These are phyloP conservation scores for Celastrina argiolus DNA, from an alignment of 2,888 invertebrate species.

Conservation along the genomic window DNA sequence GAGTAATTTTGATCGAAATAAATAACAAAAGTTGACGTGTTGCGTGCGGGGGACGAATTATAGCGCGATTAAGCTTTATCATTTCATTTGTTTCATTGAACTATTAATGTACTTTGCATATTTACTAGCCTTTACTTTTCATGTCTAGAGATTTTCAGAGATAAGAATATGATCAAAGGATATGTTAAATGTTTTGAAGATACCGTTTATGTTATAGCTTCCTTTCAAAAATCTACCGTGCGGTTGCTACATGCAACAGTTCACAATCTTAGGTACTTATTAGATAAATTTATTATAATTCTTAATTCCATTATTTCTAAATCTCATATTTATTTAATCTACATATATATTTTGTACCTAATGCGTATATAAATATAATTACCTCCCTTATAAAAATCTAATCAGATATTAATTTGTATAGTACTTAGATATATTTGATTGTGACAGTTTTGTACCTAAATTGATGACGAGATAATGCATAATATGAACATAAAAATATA, in stretches of 20 bases:
- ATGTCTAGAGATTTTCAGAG: neutral
- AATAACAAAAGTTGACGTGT: constrained; percentile 49
- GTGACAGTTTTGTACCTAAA: too few relatives aligned
- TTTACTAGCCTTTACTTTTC: constrained; percentile 3
- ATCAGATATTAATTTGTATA: too few relatives aligned
- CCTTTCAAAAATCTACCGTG: neutral
- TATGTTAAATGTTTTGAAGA: neutral
- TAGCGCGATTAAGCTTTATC: constrained; percentile 33
- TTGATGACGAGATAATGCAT: too few relatives aligned
- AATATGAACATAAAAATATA: too few relatives aligned
- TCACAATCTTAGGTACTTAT: neutral
- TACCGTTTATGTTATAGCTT: neutral
- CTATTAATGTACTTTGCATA: constrained; percentile 15
- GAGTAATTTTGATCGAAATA: constrained; percentile 51
- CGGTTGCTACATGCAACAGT: neutral
- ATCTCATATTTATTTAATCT: too few relatives aligned
- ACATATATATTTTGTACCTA: too few relatives aligned
- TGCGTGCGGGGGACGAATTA: constrained; percentile 45
- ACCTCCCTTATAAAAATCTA: too few relatives aligned
- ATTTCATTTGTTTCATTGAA: constrained; percentile 24
- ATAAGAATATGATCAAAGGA: neutral
- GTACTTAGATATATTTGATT: too few relatives aligned
- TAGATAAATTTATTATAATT: too few relatives aligned
- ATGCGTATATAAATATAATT: too few relatives aligned
- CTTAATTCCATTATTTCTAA: too few relatives aligned